Conservation (phyloP, 2,113 vertebrate genomes). For the Mormoops blainvillei region DNA sequence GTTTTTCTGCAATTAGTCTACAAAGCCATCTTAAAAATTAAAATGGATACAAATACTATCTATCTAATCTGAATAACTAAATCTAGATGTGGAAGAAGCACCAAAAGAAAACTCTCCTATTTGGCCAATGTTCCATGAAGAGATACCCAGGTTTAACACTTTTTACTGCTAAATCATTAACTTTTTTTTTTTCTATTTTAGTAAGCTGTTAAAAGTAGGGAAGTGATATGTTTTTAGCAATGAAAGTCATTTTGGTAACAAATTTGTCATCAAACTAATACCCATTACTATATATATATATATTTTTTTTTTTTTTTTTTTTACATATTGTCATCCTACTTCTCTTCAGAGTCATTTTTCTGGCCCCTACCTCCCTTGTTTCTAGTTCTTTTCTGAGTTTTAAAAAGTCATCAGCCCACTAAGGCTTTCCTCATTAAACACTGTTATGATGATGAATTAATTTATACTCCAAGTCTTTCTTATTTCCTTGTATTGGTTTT, state of each 20-base stretch:
- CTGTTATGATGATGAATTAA: background rate
- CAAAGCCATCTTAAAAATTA: background rate
- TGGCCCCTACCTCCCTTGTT: background rate
- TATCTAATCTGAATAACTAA: background rate
- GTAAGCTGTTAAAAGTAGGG: background rate
- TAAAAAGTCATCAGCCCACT: background rate
- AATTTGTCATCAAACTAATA: background rate
- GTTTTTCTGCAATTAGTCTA: background rate
- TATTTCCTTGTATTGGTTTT: conserved; percentile 3
- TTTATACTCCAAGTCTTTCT: background rate
- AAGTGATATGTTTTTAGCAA: background rate
- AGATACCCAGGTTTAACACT: background rate
- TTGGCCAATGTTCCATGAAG: background rate
- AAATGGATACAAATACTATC: background rate
- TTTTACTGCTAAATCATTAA: background rate
- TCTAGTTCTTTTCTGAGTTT: conserved; percentile 17
- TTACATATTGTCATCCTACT: background rate
- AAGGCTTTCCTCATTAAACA: conserved; percentile 29
- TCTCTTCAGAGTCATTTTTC: conserved; percentile 10
- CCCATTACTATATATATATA: background rate
- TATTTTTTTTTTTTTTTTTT: too few species aligned
- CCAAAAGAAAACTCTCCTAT: background rate
- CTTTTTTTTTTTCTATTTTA: background rate
- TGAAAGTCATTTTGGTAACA: background rate
- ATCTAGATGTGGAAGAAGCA: background rate